A percentile compares a stretch with the other conserved stretches of the same genome.
phyloP scores from a whole-genome alignment of 2,888 invertebrate species.

The Cheilosia vulpina region DNA sequence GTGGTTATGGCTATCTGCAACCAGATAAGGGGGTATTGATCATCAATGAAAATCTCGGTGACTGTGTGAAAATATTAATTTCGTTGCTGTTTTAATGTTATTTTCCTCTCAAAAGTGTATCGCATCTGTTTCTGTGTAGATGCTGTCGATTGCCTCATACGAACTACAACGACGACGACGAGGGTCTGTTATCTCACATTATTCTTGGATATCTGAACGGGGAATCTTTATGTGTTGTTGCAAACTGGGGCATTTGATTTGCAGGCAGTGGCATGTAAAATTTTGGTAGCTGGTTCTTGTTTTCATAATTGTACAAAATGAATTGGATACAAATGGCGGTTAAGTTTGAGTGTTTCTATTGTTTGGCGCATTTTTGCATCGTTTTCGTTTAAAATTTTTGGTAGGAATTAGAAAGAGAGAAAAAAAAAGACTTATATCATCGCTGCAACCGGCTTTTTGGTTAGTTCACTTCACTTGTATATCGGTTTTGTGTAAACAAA shows the following conservation, averaged over 20 bases:
- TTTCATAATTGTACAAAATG: constrained; percentile 55
- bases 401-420: not conserved
- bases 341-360: constrained; percentile 42
- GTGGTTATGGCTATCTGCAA: constrained; percentile 18
- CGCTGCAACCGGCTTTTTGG: not conserved
- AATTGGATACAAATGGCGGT: constrained; percentile 41
- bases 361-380: constrained; percentile 37
- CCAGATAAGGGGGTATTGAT: constrained; percentile 11
- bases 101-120: not conserved
- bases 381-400: constrained; percentile 2
- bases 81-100: not conserved
- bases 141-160: constrained; percentile 50
- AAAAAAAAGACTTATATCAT: not conserved
- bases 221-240: constrained; percentile 57
- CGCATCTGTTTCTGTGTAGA: constrained; percentile 8
- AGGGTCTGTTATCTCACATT: constrained; percentile 68
- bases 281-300: constrained; percentile 57
- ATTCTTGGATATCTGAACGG: constrained; percentile 66
- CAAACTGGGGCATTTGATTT: constrained; percentile 64
- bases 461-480: not conserved
- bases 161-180: constrained; percentile 26
- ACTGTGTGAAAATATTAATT: constrained; percentile 61
- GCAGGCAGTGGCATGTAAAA: constrained; percentile 17
- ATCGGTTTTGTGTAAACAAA: too few species aligned
- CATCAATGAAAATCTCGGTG: constrained; percentile 70